Evolutionary conservation across 2,888 invertebrate genomes (phyloP).

Genomic region (Phrixothrix hirtus): DNA sequence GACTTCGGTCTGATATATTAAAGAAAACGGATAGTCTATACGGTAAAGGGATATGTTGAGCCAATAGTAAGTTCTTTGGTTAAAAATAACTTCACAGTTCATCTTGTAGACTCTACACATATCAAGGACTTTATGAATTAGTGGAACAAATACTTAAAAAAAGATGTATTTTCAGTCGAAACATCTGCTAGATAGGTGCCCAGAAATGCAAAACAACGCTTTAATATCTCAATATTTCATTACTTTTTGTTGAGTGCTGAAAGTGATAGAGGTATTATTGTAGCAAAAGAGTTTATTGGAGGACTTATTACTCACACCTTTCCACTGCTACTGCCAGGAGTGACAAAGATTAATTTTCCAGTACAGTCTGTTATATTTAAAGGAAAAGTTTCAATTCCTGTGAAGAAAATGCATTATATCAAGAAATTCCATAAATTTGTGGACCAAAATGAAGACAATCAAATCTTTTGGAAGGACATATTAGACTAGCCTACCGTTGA

Average conservation of each 20-base stretch:
- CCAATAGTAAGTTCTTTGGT: too few species aligned
- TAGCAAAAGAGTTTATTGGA: neutral
- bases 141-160: neutral
- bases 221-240: neutral
- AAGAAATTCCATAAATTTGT: neutral
- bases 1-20: too few species aligned
- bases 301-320: neutral
- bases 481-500: neutral
- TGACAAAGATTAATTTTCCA: conserved; percentile 1
- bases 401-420: conserved; percentile 2
- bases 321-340: conserved; percentile 1
- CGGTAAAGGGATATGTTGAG: neutral
- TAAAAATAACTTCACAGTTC: neutral
- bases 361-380: conserved; percentile 1
- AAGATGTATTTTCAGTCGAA: too few species aligned
- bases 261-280: neutral
- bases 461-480: neutral
- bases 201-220: neutral
- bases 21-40: neutral
- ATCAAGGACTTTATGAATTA: neutral
- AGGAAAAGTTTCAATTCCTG: conserved; percentile 3
- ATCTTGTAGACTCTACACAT: neutral
- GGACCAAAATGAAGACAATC: neutral
- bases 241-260: neutral
- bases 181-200: too few species aligned